Base-by-base conservation (phyloP, 2,797 vertebrate species). In the Gallinago stenura region DNA sequence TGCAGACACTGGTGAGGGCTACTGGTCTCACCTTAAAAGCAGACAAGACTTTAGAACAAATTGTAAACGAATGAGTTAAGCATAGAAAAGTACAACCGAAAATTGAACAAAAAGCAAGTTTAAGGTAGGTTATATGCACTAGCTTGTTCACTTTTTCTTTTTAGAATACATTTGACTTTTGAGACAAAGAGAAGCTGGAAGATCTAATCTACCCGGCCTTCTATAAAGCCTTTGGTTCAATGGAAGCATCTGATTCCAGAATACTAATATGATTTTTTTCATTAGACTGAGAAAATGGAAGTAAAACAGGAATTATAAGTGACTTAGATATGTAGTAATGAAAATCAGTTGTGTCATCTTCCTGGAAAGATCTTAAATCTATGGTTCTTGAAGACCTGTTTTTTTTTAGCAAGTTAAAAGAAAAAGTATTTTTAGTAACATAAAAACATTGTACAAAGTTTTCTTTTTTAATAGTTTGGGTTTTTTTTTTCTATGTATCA, bases 11-110 rank as follows among this genome's bases (percentile, higher is more conserved):
- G 8, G 7, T 65, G 31, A 28, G 46, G 50, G 10, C 35, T 76
- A 54, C 24, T 6, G 7, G 4, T 43, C 51, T 87, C 43, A 13
- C 35, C 24, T 64, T 51, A n/a, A 81, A 78, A 45, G 17, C 6
- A 8, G 14, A 5, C 0, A 0, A 75, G 28, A 18, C 9, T 62
- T 18, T 18, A 64, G 53, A 33, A 46, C 4, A 71, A 66, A 73
- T 21, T 51, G 37, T 31, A 25, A 56, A 78, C 46, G 4, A 83
- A 58, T 13, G 22, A 26, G 5, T 58, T 82, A 50, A 58, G 5
- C 21, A 35, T 5, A 56, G 80, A 56, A 88, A 81, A 20, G 7
- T 70, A 22, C 24, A 37, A 28, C 4, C 30, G 33, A 76, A 78
- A 89, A 72, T 7, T 20, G 26, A 75, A 69, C 3, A 37, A 72